Conservation (phyloP, 2,797 vertebrate genomes). For the Anisognathus igniventris region DNA sequence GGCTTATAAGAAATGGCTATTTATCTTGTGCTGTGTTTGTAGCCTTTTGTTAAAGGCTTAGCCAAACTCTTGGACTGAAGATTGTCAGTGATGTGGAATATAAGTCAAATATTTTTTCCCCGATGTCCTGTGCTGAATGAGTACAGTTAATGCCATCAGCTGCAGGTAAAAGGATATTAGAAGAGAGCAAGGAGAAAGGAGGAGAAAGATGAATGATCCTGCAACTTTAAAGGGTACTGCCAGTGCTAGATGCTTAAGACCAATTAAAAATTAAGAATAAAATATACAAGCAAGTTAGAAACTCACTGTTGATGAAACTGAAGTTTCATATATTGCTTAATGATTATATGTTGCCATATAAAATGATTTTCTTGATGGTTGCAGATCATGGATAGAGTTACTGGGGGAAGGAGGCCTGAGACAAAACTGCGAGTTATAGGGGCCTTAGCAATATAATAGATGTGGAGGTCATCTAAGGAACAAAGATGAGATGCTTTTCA, state of each 20-base stretch:
- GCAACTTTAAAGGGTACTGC: not conserved
- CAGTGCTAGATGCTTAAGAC: not conserved
- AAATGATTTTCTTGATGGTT: not conserved
- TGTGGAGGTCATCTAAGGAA: not conserved
- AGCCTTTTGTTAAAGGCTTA: not conserved
- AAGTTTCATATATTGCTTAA: not conserved
- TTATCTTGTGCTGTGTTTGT: not conserved
- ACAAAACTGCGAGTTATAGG: not conserved
- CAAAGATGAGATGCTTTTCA: not conserved
- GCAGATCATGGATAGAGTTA: not conserved
- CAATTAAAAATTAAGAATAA: not conserved
- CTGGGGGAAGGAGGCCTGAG: not conserved
- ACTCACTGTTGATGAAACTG: not conserved
- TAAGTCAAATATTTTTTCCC: not conserved
- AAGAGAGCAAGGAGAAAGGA: not conserved
- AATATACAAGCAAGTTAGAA: not conserved
- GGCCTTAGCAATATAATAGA: not conserved
- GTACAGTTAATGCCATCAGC: not conserved
- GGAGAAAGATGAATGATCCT: not conserved
- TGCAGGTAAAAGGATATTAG: not conserved
- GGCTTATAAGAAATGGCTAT: not conserved
- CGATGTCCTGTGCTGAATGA: not conserved
- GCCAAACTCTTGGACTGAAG: not conserved
- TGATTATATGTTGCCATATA: not conserved
- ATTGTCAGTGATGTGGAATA: not conserved